Base-by-base conservation (phyloP, 35 echinoderm and acorn worm genomes). In the Amphiura filiformis region DNA sequence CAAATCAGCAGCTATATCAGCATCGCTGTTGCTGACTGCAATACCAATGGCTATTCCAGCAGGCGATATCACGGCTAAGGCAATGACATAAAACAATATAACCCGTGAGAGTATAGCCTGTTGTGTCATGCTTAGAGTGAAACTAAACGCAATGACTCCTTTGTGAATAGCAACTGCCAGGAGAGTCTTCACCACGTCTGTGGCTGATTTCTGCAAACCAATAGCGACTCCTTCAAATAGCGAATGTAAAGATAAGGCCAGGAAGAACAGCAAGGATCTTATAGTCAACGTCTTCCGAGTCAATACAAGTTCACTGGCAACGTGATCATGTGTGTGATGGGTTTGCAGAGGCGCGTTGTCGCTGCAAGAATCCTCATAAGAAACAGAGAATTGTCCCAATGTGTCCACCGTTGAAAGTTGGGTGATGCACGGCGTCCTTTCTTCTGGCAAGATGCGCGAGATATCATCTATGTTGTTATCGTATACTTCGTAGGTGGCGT, bases 201-300 rank as follows among this genome's bases (percentile, higher is more conserved):
- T n/a, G 15, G 28, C 44, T 14, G 39, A 26, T 22, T 36, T 31
- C n/a, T 79, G 39, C 5, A 81, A 14, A 81, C 87, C 87, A 11
- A 88, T 65, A 12, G 87, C 87, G 7, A 88, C 13, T 13, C 87
- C 87, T 64, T 88, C 87, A 35, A 88, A 88, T n/a, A 88, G 5
- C 2, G 87, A 88, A 28, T 88, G 87, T 44, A 88, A n/a, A 5
- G 77, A 57, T 26, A 88, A 47, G 0, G 77, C 87, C 0, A 88
- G 20, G 31, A 88, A 77, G 33, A 88, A 81, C 0, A 79, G 4
- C 4, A 81, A 38, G 1, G 87, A 70, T 34, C 87, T 77, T 37
- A 88, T 39, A n/a, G 32, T 80, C 0, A 78, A 0, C 20, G 87
- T n/a, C 36, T 38, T 12, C 1, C 22, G 23, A 70, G 61, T 47